These are phyloP conservation scores for Temnothorax curvispinosus DNA, from an alignment of 1,140 invertebrate genomes.

Conservation along the genomic window DNA sequence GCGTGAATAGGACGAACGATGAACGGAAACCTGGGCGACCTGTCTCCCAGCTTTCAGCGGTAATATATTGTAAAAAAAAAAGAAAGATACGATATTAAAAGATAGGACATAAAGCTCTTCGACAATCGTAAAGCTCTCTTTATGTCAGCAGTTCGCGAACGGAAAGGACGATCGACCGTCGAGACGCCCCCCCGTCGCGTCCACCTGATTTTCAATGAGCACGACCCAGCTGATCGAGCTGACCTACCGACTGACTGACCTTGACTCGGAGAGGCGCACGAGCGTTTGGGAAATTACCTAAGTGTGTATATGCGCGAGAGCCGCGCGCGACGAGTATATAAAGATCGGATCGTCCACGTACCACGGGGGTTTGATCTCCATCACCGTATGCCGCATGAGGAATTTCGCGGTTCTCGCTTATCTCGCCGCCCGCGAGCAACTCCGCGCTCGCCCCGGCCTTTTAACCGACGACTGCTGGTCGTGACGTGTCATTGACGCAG, in stretches of 20 bases:
- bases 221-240: neutral
- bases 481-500: neutral
- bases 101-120: neutral
- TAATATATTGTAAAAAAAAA: neutral
- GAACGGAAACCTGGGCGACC: no score
- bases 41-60: neutral
- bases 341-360: neutral
- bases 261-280: neutral
- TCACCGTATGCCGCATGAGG: neutral
- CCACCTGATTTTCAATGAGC: neutral
- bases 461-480: neutral
- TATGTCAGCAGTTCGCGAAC: neutral
- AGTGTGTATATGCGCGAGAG: neutral
- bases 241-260: conserved; percentile 1
- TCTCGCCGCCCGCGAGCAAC: neutral
- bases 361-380: neutral
- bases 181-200: neutral
- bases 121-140: neutral
- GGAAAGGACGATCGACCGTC: neutral
- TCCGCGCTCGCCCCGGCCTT: neutral
- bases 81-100: no score
- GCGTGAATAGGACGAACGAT: no score
- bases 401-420: neutral
- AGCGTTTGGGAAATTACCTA: neutral
- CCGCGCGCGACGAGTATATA: neutral